Evolutionary conservation across 2,888 invertebrate genomes (phyloP).

Genomic region (Drosophila austrosaltans): DNA sequence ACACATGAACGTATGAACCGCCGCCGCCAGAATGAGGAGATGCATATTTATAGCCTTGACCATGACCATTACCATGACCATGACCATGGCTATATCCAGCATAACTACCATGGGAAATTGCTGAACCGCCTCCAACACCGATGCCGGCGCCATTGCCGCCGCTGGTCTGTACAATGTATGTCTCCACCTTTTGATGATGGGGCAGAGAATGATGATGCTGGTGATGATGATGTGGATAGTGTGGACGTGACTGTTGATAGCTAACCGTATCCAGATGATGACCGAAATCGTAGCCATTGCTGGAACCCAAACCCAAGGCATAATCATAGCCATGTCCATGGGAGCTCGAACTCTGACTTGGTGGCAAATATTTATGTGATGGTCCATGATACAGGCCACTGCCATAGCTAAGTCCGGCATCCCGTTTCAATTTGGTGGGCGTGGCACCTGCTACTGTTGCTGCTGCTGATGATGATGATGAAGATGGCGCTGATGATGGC

Average conservation of each 20-base stretch:
- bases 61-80: constrained; percentile 15
- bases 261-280: constrained; percentile 18
- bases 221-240: constrained; percentile 38
- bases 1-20: constrained; percentile 35
- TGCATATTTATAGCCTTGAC: constrained; percentile 46
- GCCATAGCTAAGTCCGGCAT: constrained; percentile 66
- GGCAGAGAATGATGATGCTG: constrained; percentile 15
- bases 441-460: neutral
- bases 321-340: constrained; percentile 36
- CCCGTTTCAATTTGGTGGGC: constrained; percentile 68
- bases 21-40: constrained; percentile 13
- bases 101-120: neutral
- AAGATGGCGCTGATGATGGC: neutral
- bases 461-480: constrained; percentile 6
- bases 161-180: constrained; percentile 67
- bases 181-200: constrained; percentile 66
- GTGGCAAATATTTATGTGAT: constrained; percentile 78
- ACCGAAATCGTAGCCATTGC: constrained; percentile 20
- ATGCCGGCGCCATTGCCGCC: constrained; percentile 15
- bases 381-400: constrained; percentile 72
- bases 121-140: constrained; percentile 11
- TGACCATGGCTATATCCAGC: constrained; percentile 21
- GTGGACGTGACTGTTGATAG: constrained; percentile 19
- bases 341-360: constrained; percentile 32
- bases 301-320: constrained; percentile 34